Base-by-base conservation (phyloP, 2,797 vertebrate species). In the Sciurus vulgaris region DNA sequence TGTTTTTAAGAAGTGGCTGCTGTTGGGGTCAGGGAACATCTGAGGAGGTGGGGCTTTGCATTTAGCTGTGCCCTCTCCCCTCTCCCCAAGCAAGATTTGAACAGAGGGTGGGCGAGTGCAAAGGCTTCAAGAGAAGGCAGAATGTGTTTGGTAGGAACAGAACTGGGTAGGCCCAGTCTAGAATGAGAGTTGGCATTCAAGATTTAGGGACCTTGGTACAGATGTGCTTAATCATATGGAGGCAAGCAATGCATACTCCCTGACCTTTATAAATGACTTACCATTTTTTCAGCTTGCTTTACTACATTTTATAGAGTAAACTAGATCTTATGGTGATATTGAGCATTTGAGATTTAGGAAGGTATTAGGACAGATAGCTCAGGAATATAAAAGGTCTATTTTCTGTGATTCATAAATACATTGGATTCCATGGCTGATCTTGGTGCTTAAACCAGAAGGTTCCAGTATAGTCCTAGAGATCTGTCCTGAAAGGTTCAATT, bases 391-490 rank as follows among this genome's bases (percentile, higher is more conserved):
- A 94, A 79, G 74, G 22, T 79, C 88, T 93, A 20, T 95, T 96
- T 90, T 93, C 86, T 94, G 59, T 90, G 89, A 70, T 79, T 67
- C 84, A 86, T 79, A 94, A 87, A 93, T 91, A 47, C 0, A 6
- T 6, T 83, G 30, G 79, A 89, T 96, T 96, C 69, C 86, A 77
- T 91, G 76, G 73, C 89, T 96, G 91, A 87, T 90, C 90, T 96
- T 94, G 93, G 95, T 97, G 93, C 94, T 97, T 97, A 94, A 96
- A 91, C 96, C 93, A 96, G 82, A 87, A 94, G 47, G 59, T 96
- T 97, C 59, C 76, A 76, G 82, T 94, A 63, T 82, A 81, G 74
- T 89, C 87, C 86, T 94, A 73, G 87, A 95, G 73, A 84, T 95
- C 49, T 94, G 81, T 96, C 81, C 72, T 15, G 14, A 84, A 94